Percentiles rank a stretch among this genome's conserved stretches.
phyloP scores from a whole-genome alignment of 2,888 invertebrate genomes.

The Eulithis prunata region DNA sequence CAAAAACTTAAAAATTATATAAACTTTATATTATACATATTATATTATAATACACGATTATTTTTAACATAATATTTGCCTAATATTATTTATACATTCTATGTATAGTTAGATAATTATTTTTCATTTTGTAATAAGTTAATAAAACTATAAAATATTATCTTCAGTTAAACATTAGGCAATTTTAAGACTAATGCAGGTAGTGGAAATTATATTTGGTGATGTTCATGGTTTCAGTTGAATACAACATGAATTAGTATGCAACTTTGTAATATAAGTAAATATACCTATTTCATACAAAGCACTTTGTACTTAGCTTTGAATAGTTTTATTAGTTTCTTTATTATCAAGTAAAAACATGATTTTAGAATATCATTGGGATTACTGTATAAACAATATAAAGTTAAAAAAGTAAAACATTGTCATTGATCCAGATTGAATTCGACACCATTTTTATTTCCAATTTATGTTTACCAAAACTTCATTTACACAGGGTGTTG shows the following conservation, averaged over 20 bases:
- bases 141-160: slow-evolving; percentile 84
- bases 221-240: slow-evolving; percentile 68
- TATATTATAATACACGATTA: slow-evolving; percentile 81
- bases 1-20: slow-evolving; percentile 84
- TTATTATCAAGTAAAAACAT: slow-evolving; percentile 16
- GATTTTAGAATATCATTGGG: slow-evolving; percentile 14
- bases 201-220: slow-evolving; percentile 83
- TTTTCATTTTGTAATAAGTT: slow-evolving; percentile 83
- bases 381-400: neutral
- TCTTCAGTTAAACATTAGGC: slow-evolving; percentile 82
- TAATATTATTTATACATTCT: slow-evolving; percentile 81
- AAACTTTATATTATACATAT: slow-evolving; percentile 84
- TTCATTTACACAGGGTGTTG: neutral
- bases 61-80: slow-evolving; percentile 79
- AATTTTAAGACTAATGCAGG: slow-evolving; percentile 82
- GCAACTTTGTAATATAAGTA: slow-evolving; percentile 58
- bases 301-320: slow-evolving; percentile 82
- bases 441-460: neutral
- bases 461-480: neutral
- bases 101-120: slow-evolving; percentile 80
- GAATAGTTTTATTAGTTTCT: slow-evolving; percentile 30
- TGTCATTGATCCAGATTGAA: slow-evolving; percentile 1
- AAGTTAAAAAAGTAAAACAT: neutral
- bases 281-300: slow-evolving; percentile 57
- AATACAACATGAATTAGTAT: slow-evolving; percentile 65